These are phyloP conservation scores for Caprella mutica DNA, from an alignment of 2,888 invertebrate genomes.

Conservation along the genomic window DNA sequence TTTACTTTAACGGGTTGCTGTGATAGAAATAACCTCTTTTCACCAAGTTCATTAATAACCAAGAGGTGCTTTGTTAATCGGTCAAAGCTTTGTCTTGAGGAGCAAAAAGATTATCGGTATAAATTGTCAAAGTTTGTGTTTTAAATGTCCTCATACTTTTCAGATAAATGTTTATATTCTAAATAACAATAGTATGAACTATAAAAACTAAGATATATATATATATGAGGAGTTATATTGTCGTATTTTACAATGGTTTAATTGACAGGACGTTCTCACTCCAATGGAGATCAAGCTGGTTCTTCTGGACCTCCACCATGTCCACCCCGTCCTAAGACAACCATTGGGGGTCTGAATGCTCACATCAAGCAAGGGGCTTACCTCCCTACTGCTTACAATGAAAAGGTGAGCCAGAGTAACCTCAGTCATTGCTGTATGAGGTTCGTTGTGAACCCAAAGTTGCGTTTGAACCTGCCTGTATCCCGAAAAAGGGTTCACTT, in stretches of 20 bases:
- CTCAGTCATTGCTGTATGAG: no score
- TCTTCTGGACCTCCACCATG: slow-evolving; percentile 19
- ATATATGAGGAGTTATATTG: not conserved
- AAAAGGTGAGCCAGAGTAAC: slow-evolving; percentile 47
- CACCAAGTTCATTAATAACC: no score
- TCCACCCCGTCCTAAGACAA: slow-evolving; percentile 31
- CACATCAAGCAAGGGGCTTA: slow-evolving; percentile 35
- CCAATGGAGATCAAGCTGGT: slow-evolving; percentile 8
- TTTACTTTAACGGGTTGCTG: not conserved
- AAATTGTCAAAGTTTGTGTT: not conserved
- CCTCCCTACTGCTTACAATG: slow-evolving; percentile 84
- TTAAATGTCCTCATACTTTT: not conserved
- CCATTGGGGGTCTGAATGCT: slow-evolving; percentile 22
- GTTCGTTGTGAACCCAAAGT: no score
- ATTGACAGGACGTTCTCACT: no score
- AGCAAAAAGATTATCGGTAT: not conserved
- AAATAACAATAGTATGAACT: not conserved
- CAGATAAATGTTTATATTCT: not conserved
- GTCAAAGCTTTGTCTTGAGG: not conserved
- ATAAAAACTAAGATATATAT: not conserved
- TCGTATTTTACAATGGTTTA: not conserved
- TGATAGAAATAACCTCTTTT: no score
- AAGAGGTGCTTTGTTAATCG: no score
- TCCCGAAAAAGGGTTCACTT: no score
- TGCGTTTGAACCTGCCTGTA: no score